Percentiles rank a stretch among this genome's conserved stretches.
Conservation (phyloP, 2,113 vertebrate species). For the Syngnathus scovelli region DNA sequence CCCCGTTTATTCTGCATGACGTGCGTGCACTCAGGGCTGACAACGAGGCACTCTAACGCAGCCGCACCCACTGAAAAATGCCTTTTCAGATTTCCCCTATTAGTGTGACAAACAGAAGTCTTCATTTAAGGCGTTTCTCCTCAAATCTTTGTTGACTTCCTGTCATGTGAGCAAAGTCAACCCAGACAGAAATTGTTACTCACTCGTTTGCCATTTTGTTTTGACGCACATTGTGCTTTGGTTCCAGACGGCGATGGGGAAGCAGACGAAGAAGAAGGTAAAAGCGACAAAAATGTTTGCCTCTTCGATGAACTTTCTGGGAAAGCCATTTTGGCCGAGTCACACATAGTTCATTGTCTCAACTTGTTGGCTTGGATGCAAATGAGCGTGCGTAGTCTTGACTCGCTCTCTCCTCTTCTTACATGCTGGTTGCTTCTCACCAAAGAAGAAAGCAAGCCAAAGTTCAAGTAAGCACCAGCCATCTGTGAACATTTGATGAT, state of each 20-base stretch:
- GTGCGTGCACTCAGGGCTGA: too few species aligned
- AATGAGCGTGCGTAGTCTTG: conserved; percentile 3
- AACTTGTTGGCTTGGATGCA: neutral
- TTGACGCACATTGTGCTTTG: conserved; percentile 4
- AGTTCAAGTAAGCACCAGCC: conserved; percentile 60
- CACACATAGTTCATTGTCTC: neutral
- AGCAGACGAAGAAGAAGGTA: conserved; percentile 57
- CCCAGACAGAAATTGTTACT: neutral
- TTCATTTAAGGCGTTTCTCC: too few species aligned
- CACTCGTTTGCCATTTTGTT: neutral
- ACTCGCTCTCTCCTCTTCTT: neutral
- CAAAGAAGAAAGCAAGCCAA: conserved; percentile 62
- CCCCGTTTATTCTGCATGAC: too few species aligned
- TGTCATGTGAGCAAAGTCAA: too few species aligned
- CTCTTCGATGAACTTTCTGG: neutral
- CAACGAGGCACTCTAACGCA: too few species aligned
- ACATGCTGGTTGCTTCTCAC: conserved; percentile 2
- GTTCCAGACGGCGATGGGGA: conserved; percentile 56
- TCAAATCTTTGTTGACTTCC: too few species aligned
- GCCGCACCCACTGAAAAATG: too few species aligned
- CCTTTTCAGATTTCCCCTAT: too few species aligned
- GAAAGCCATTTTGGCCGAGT: neutral
- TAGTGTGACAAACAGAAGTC: too few species aligned
- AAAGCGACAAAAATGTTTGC: neutral
- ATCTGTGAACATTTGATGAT: neutral